Evolutionary conservation across 2,113 vertebrate species (phyloP).

Genomic region (Pelecanus crispus): DNA sequence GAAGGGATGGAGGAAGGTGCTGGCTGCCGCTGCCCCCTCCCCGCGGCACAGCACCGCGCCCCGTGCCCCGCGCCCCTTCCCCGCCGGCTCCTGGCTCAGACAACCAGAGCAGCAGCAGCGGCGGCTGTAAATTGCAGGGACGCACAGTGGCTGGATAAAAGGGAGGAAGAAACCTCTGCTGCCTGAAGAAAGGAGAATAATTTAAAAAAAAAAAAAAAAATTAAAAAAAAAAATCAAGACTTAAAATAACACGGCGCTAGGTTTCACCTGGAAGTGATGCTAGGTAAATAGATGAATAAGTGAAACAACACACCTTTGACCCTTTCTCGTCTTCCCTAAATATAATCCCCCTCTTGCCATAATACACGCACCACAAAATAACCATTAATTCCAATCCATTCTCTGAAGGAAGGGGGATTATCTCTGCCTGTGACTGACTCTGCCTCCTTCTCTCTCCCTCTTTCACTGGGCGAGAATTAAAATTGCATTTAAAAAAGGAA

Average conservation of each 20-base stretch:
- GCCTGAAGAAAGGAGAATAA: neutral
- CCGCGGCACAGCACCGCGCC: neutral
- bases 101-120: neutral
- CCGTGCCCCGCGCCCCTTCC: conserved; percentile 23
- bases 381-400: conserved; percentile 21
- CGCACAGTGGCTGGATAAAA: neutral
- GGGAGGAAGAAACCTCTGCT: neutral
- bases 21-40: neutral
- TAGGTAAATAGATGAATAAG: neutral
- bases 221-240: neutral
- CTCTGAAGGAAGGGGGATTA: conserved; percentile 11
- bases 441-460: neutral
- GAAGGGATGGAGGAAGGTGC: neutral
- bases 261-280: neutral
- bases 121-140: neutral
- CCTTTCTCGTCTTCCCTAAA: neutral
- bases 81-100: neutral
- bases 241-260: neutral
- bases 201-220: neutral
- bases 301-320: neutral
- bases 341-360: neutral
- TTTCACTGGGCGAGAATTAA: neutral
- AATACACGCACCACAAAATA: neutral
- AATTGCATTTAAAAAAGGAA: neutral
- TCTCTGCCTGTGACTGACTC: neutral